Conservation (phyloP, 2,888 invertebrate species). For the Drosophila lacicola region DNA sequence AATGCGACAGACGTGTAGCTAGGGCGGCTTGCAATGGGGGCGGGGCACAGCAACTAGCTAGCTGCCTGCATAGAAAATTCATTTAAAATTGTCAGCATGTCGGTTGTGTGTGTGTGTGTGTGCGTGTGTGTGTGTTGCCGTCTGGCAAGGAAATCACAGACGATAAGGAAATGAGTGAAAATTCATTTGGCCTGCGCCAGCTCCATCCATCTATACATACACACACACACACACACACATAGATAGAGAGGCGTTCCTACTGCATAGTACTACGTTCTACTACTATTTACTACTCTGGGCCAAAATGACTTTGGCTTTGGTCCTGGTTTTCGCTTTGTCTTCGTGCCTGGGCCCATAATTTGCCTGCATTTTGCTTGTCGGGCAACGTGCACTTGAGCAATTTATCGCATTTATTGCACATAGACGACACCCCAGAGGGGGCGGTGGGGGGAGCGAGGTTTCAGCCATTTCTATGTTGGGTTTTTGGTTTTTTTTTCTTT, state of each 20-base stretch:
- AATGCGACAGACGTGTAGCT: constrained; percentile 60
- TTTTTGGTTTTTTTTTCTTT: constrained; percentile 1
- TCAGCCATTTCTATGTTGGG: neutral
- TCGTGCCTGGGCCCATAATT: constrained; percentile 58
- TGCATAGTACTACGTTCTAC: constrained; percentile 22
- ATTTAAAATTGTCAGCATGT: constrained; percentile 73
- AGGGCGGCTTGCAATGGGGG: constrained; percentile 1
- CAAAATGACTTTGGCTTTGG: constrained; percentile 19
- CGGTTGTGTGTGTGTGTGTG: constrained; percentile 16
- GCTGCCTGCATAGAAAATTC: constrained; percentile 79
- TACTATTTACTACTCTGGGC: constrained; percentile 35
- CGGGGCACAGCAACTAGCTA: constrained; percentile 24
- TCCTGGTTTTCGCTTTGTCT: constrained; percentile 15
- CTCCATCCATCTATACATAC: neutral
- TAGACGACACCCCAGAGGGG: constrained; percentile 24
- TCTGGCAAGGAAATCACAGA: constrained; percentile 83
- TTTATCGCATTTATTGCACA: constrained; percentile 71
- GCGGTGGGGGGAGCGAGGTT: no score
- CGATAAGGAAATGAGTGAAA: constrained; percentile 83
- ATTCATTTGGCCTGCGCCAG: constrained; percentile 73
- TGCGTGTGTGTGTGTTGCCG: constrained; percentile 39
- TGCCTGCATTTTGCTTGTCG: constrained; percentile 66
- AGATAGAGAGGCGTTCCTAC: constrained; percentile 7
- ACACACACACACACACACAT: constrained; percentile 2
- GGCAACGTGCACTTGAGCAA: constrained; percentile 68